These are phyloP conservation scores for Scophthalmus maximus DNA, from an alignment of 2,113 vertebrate genomes.

Conservation along the genomic window DNA sequence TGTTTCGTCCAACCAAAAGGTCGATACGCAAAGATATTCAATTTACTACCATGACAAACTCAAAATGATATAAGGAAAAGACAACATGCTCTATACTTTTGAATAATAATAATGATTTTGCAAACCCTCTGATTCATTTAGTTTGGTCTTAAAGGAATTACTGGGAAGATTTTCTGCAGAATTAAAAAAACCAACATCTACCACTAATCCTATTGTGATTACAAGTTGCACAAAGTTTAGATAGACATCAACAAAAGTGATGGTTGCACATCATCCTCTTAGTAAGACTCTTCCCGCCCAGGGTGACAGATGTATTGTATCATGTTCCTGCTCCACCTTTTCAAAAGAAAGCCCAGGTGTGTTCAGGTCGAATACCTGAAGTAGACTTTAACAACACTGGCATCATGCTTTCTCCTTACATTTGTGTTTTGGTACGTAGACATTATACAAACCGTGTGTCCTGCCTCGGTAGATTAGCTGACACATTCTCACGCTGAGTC, in stretches of 20 bases:
- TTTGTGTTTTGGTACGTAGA: slow-evolving; percentile 16
- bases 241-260: slow-evolving; percentile 15
- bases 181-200: slow-evolving; percentile 17
- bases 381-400: background rate
- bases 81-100: too few relatives aligned
- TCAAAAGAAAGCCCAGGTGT: slow-evolving; percentile 15
- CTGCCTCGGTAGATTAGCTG: too few relatives aligned
- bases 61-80: too few relatives aligned
- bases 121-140: too few relatives aligned
- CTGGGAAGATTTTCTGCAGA: background rate
- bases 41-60: too few relatives aligned
- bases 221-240: slow-evolving; percentile 25
- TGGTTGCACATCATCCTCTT: background rate
- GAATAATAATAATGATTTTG: too few relatives aligned
- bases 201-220: slow-evolving; percentile 12
- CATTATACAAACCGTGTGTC: background rate
- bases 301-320: slow-evolving; percentile 5
- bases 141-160: background rate
- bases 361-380: slow-evolving; percentile 18
- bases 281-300: background rate
- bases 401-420: background rate
- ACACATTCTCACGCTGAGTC: too few relatives aligned
- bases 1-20: too few relatives aligned
- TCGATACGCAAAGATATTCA: too few relatives aligned
- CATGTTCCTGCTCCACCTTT: slow-evolving; percentile 6